phyloP scores from a whole-genome alignment of 2,888 invertebrate genomes.

The Tetheella fluctuosa region DNA sequence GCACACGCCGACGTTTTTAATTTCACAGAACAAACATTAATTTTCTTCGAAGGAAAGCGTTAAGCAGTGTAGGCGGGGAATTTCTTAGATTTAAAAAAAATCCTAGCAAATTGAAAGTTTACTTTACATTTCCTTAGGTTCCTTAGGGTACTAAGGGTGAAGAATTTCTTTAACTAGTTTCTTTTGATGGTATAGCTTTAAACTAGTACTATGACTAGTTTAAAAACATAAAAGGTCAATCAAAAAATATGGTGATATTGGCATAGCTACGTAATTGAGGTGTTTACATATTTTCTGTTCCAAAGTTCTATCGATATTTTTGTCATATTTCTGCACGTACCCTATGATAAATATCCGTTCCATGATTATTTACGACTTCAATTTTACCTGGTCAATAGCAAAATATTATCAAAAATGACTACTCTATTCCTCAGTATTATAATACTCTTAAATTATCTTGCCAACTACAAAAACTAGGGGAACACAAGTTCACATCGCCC shows the following conservation, averaged over 20 bases:
- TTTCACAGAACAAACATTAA: constrained; percentile 75
- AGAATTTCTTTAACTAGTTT: constrained; percentile 13
- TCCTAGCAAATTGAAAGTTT: constrained; percentile 39
- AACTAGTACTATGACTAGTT: constrained; percentile 16
- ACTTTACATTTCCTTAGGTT: constrained; percentile 29
- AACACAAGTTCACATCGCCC: constrained; percentile 8
- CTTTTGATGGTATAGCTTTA: constrained; percentile 11
- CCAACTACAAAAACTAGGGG: constrained; percentile 5
- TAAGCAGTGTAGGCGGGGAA: constrained; percentile 14
- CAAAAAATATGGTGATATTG: too few relatives aligned
- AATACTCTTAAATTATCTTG: constrained; percentile 4
- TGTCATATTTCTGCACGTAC: too few relatives aligned
- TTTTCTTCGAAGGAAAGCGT: constrained; percentile 49
- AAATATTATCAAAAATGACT: too few relatives aligned
- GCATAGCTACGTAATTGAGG: too few relatives aligned
- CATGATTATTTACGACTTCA: too few relatives aligned
- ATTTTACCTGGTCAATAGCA: too few relatives aligned
- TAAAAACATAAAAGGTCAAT: too few relatives aligned
- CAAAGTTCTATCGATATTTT: too few relatives aligned
- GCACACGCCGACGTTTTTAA: constrained; percentile 61
- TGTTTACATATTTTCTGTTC: too few relatives aligned
- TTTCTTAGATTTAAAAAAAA: constrained; percentile 25
- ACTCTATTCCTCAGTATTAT: background rate
- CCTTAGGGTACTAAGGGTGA: constrained; percentile 29
- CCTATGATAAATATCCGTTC: too few relatives aligned